Evolutionary conservation across 92 coral and sea anemone genomes (phyloP).

Genomic region (Phenganax marumi): DNA sequence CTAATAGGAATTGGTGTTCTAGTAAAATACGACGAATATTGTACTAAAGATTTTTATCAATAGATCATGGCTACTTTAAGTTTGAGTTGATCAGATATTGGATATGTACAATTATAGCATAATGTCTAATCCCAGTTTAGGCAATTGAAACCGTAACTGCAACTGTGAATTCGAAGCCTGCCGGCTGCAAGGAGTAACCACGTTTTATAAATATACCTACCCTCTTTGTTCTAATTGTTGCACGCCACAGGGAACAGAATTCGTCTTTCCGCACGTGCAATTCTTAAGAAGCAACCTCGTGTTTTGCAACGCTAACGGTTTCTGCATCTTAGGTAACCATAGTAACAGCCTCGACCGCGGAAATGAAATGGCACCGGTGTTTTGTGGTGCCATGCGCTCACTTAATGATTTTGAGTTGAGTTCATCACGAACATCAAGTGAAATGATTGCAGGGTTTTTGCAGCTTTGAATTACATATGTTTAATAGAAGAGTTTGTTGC

Average conservation of each 20-base stretch:
- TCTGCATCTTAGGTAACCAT: conserved; percentile 27
- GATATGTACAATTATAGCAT: too few relatives aligned
- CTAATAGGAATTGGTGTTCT: too few relatives aligned
- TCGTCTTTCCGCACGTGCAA: conserved; percentile 42
- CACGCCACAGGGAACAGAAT: conserved; percentile 17
- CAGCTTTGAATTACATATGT: not conserved
- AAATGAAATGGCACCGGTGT: not conserved
- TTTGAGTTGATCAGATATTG: too few relatives aligned
- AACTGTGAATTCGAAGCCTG: too few relatives aligned
- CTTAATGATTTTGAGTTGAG: not conserved
- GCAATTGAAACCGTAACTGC: too few relatives aligned
- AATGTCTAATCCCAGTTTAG: too few relatives aligned
- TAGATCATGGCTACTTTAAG: too few relatives aligned
- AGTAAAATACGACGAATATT: too few relatives aligned
- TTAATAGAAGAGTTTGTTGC: not conserved
- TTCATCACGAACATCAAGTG: not conserved
- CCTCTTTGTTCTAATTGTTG: conserved; percentile 34
- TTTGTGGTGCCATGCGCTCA: not conserved
- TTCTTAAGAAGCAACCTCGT: conserved; percentile 38
- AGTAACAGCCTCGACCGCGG: conserved; percentile 12
- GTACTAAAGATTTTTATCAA: too few relatives aligned
- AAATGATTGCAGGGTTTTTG: not conserved
- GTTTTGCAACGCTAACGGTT: conserved; percentile 24
- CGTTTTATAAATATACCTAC: not conserved
- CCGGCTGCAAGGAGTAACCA: not conserved